Base-by-base conservation (phyloP, 2,888 invertebrate genomes). In the Cheiracanthium punctorium region DNA sequence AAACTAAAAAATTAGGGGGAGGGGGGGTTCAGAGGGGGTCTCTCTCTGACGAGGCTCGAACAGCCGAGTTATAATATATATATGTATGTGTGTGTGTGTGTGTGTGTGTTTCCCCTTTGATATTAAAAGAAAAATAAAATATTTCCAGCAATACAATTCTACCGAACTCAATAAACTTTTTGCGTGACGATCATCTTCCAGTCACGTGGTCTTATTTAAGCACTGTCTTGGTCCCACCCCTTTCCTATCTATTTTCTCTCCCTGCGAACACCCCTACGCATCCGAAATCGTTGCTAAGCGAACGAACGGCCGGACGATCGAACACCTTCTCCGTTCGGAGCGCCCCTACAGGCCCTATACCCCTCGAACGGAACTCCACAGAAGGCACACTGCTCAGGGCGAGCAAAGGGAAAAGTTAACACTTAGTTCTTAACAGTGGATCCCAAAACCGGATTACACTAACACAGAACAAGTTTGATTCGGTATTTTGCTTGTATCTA, bases 181-280 rank as follows among this genome's bases (percentile, higher is more conserved):
- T 33, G 33, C 69, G 69, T 33, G 37, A 20, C 17, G 76, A 72
- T 77, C 84, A 84, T 79, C 73, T 79, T 73, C 8, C 14, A 76
- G 77, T 82, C 84, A 84, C 84, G 84, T 84, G 84, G 30, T 64
- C 24, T 28, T 84, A 72, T 84, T 84, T 84, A 73, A 84, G 70
- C 28, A 77, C 43, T 37, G 20, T 30, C 52, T 29, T 65, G 52
- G 33, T 33, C 67, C 30, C 82, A 72, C 77, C 82, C n/a, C 65
- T 37, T 37, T 52, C 28, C 20, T 4, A 24, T 24, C 24, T 24
- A 24, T 58, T 58, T 58, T n/a, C 37, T 7, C 33, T 29, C 33
- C 7, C 33, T 8, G 20, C 20, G 69, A 69, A 30, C 69, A 29
- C 24, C 75, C 28, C 70, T 37, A 71, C 82, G 75, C 82, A 52